Conservation (phyloP, 2,888 invertebrate genomes). For the Tricholauxania praeusta region DNA sequence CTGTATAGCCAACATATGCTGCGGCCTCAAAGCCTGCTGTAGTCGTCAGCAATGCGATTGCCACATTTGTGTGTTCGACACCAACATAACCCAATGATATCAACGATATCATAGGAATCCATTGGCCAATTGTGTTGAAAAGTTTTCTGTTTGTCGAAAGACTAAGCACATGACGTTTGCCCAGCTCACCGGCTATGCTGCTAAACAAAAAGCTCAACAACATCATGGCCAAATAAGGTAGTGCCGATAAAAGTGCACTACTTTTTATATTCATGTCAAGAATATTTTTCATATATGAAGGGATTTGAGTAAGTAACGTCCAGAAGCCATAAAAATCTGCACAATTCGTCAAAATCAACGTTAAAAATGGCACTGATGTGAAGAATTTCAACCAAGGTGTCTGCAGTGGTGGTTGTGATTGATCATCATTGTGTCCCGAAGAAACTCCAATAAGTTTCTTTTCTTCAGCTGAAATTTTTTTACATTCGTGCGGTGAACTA, state of each 20-base stretch:
- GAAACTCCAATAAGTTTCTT: conserved; percentile 77
- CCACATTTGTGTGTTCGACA: conserved; percentile 65
- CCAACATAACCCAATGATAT: conserved; percentile 73
- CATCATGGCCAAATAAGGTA: conserved; percentile 82
- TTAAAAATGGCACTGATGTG: conserved; percentile 82
- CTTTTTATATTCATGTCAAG: conserved; percentile 78
- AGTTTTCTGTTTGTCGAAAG: conserved; percentile 68
- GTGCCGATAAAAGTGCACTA: conserved; percentile 77
- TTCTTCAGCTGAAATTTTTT: conserved; percentile 74
- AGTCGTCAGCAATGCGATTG: conserved; percentile 76
- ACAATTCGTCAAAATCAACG: conserved; percentile 78
- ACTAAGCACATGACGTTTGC: conserved; percentile 59
- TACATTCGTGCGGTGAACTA: conserved; percentile 74
- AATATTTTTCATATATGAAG: conserved; percentile 81
- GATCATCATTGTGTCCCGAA: conserved; percentile 67
- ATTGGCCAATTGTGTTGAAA: conserved; percentile 73
- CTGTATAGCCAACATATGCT: conserved; percentile 81
- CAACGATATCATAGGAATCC: conserved; percentile 79
- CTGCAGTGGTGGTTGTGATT: conserved; percentile 44
- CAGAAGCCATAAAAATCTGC: conserved; percentile 85
- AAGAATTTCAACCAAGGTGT: conserved; percentile 83
- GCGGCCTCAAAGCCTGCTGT: conserved; percentile 83
- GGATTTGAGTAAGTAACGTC: conserved; percentile 85
- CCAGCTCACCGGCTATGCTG: conserved; percentile 72
- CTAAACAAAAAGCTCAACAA: conserved; percentile 79